Evolutionary conservation across 2,113 vertebrate species (phyloP), one percentile per base, ranked within the genome.

Genomic region (Esox niger): DNA sequence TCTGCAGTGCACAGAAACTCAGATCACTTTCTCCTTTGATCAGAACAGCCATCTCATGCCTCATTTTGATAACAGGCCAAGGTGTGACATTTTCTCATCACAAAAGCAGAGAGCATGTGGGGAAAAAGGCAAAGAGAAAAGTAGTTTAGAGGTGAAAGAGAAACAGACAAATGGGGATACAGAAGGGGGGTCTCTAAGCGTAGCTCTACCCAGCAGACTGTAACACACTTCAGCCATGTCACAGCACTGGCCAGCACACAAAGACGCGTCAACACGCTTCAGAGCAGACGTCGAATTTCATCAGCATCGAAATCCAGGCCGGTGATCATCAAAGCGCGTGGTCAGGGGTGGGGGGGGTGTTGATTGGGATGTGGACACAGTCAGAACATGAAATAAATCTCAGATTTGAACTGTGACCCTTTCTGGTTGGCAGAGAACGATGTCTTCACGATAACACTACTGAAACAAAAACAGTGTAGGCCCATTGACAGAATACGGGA

Each of bases 1-100:
- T n/a, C n/a, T 9, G n/a, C n/a, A 2, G n/a, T 2, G 47, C 47
- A 21, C 2, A 21, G 47, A 52, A 23, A 52, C 47, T n/a, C 1
- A 6, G 13, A 10, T 43, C 38, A 5, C 3, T 43, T 66, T 17
- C 31, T 21, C 29, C 11, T 56, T 66, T 25, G 32, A 47, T 66
- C 31, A 35, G 56, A 56, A 56, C 64, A 56, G 64, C 29, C 31
- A 15, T 33, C n/a, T 21, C n/a, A 52, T 15, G 47, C n/a, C 47
- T 52, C 7, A 52, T n/a, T 21, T 52, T n/a, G n/a, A 52, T 52
- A 43, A 52, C 47, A 20, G 47, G 47, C 20, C 20, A 20, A 58
- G 56, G 27, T 9, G 11, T 15, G 13, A 43, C 15, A 43, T 43
- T 43, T 43, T 43, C 38, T 43, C 3, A 43, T 43, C 38, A 43